These are phyloP conservation scores for Monomorium pharaonis DNA, from an alignment of 1,140 invertebrate species.

Conservation along the genomic window DNA sequence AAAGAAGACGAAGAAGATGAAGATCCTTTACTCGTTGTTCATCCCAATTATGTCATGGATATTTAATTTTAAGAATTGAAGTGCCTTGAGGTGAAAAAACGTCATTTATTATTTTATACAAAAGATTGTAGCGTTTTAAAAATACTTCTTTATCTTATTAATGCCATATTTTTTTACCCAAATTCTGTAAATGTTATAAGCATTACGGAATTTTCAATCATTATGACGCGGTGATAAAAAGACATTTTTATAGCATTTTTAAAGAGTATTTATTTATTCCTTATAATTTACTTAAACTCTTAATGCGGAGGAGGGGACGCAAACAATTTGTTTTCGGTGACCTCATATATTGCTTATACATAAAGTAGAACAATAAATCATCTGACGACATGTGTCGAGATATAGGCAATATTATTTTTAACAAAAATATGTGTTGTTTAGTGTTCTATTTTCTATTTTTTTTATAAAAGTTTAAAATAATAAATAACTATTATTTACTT, in stretches of 20 bases:
- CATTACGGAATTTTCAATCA: constrained; percentile 1
- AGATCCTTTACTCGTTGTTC: constrained; percentile 96
- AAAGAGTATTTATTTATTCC: neutral
- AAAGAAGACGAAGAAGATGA: constrained; percentile 87
- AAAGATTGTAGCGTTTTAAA: neutral
- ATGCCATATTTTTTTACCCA: constrained; percentile 2
- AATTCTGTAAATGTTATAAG: constrained; percentile 6
- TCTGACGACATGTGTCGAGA: neutral
- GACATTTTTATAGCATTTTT: neutral
- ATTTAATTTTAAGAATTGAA: constrained; percentile 62
- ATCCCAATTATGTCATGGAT: constrained; percentile 97
- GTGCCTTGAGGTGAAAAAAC: neutral
- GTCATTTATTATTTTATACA: constrained; percentile 3
- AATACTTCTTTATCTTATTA: neutral
- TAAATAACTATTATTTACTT: constrained; percentile 8
- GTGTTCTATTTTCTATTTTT: neutral
- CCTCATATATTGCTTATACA: neutral
- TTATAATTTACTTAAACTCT: neutral
- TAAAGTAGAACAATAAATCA: neutral
- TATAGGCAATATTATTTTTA: neutral
- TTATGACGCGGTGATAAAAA: neutral
- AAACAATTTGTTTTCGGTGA: neutral
- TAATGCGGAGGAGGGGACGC: neutral
- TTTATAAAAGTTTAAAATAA: neutral
- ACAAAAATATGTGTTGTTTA: neutral